Evolutionary conservation across 2,797 vertebrate genomes (phyloP).

Genomic region (Chelon labrosus): DNA sequence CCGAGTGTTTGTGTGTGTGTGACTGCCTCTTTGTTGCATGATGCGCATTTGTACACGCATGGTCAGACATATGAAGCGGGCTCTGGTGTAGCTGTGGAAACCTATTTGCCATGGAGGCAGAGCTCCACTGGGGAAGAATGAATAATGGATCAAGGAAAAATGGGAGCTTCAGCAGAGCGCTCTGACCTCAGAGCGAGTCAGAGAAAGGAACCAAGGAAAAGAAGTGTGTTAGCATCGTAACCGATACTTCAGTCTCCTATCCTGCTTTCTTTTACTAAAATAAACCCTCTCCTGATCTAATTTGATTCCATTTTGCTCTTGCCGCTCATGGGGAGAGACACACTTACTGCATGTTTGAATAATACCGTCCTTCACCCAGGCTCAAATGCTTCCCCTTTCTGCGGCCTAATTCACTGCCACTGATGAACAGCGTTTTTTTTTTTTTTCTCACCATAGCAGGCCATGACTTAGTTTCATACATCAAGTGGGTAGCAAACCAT

Average conservation of each 20-base stretch:
- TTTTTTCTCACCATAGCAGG: constrained; percentile 27
- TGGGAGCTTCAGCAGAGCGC: constrained; percentile 74
- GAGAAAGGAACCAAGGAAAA: constrained; percentile 59
- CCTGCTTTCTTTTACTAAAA: constrained; percentile 75
- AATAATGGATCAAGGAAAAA: constrained; percentile 86
- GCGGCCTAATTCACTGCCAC: constrained; percentile 62
- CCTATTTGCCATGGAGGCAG: constrained; percentile 75
- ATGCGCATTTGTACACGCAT: constrained; percentile 17
- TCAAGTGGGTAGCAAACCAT: constrained; percentile 1
- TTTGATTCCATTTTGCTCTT: constrained; percentile 71
- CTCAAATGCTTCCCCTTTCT: constrained; percentile 47
- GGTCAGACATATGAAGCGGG: constrained; percentile 39
- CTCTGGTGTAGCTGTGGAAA: constrained; percentile 70
- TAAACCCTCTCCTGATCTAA: constrained; percentile 74
- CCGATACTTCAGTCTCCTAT: constrained; percentile 64
- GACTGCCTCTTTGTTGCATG: constrained; percentile 37
- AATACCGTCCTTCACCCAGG: constrained; percentile 56
- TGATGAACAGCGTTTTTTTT: constrained; percentile 12
- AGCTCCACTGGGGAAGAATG: constrained; percentile 77
- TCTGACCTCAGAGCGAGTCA: constrained; percentile 74
- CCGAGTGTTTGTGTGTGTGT: constrained; percentile 25
- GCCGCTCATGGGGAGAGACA: constrained; percentile 71
- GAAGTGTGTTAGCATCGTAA: constrained; percentile 68
- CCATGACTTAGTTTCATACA: constrained; percentile 41
- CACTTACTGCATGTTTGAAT: constrained; percentile 69